Base-by-base conservation (phyloP, 1,140 invertebrate genomes). In the Heliconius himera region DNA sequence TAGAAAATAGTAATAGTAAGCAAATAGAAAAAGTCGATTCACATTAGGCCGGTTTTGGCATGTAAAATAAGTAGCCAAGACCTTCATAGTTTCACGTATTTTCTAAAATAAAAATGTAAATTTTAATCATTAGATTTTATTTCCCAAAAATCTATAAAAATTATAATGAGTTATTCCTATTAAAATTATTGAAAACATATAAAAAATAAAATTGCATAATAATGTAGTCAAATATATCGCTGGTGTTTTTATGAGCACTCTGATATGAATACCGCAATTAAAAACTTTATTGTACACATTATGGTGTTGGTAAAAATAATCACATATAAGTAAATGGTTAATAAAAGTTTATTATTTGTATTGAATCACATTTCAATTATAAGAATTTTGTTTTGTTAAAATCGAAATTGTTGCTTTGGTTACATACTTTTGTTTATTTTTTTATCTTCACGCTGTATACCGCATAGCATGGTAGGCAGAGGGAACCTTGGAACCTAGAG, bases 131-230 rank as follows among this genome's bases (percentile, higher is more conserved):
- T 66, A 66, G 9, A 29, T 66, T 29, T 66, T 66, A 66, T 66
- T 66, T n/a, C 3, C 56, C 56, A 11, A 66, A 29, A 26, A 66
- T 29, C 26, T 29, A 29, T 66, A 16, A 66, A 66, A 66, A 16
- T 26, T 66, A 26, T 66, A 66, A 66, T 66, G 60, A 66, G 60
- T 66, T 66, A 29, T 66, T 26, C 60, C 60, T 66, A 29, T 29
- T 66, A 66, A 66, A 66, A 29, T 66, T 29, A 66, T 66, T 66
- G 60, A 66, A 66, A 66, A 66, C 60, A n/a, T 66, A 66, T 66
- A 66, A 66, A 46, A 66, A 66, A 66, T 66, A 66, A 66, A 16
- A 66, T 66, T 66, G 60, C 60, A 29, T 66, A 66, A 66, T 66
- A 66, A 66, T 29, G 13, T 29, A 66, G 60, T 66, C 60, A 66